Percentiles rank a stretch among this genome's conserved stretches.
Evolutionary conservation across 2,888 invertebrate genomes (phyloP).

Genomic region (Hartigia nigra): DNA sequence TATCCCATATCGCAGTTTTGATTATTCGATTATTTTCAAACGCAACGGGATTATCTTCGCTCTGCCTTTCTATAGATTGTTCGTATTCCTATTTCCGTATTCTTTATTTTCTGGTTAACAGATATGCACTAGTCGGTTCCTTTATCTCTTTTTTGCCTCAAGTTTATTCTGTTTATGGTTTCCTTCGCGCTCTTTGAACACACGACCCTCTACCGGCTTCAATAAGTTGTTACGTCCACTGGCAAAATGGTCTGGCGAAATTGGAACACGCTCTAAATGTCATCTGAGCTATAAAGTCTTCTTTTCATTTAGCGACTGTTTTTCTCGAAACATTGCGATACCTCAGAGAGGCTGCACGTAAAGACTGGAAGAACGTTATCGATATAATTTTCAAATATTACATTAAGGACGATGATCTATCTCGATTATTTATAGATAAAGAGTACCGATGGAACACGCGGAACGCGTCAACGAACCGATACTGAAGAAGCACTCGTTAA

Average conservation of each 20-base stretch:
- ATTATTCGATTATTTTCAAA: background rate
- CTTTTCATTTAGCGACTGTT: background rate
- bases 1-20: background rate
- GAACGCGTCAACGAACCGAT: background rate
- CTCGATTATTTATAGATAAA: background rate
- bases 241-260: slow-evolving; percentile 25
- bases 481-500: background rate
- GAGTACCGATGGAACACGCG: background rate
- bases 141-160: background rate
- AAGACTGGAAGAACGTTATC: background rate
- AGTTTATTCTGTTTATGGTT: background rate
- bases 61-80: background rate
- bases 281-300: slow-evolving; percentile 36
- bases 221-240: background rate
- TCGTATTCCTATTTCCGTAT: background rate
- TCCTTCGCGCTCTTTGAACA: background rate
- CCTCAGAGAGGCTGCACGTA: background rate
- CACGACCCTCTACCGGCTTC: background rate
- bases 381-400: background rate
- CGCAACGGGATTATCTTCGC: background rate
- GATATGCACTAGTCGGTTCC: background rate
- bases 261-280: slow-evolving; percentile 45
- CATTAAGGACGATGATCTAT: background rate
- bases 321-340: background rate
- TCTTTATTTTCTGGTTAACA: background rate